Base-by-base conservation (phyloP, 2,888 invertebrate species). In the Sepiola atlantica region DNA sequence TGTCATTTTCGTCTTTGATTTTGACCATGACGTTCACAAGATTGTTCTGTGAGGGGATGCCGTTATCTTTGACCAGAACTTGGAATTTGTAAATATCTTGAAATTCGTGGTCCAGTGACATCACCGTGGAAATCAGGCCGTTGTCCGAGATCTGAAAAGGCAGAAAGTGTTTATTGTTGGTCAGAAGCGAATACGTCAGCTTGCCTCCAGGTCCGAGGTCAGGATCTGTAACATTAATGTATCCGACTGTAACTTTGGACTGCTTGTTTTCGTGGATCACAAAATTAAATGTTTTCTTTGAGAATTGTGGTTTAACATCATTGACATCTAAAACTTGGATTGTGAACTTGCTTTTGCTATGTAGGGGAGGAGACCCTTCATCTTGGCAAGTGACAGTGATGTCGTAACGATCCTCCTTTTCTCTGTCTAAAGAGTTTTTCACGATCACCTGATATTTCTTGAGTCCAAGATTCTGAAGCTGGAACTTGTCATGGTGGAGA, bases 81-180 rank as follows among this genome's bases (percentile, higher is more conserved):
- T 77, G 77, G 77, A 77, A 77, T 32, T 77, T n/a, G 77, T 77
- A 77, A n/a, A 77, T 77, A 32, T 77, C n/a, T 77, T 77, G 77
- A 32, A 77, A 77, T 77, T 77, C 77, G 32, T 77, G 77, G 21
- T 77, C 77, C 14, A 77, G 77, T 77, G 77, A 77, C 77, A 77
- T 77, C 77, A 77, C 77, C 0, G 77, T 77, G 77, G 77, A 77
- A n/a, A 77, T 77, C 77, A 77, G 32, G 14, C 77, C 77, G 12
- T 77, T 4, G 16, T 77, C 77, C 16, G 77, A 77, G n/a, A 77
- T 77, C 16, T 77, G 77, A 77, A 77, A 77, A 16, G 77, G 77
- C 16, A 77, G 77, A 32, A 77, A 77, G 32, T 77, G 77, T 18
- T 77, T n/a, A 32, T 77, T 77, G n/a, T 77, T 77, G n/a, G 77